These are phyloP conservation scores for Acanthis flammea DNA, from an alignment of 2,797 vertebrate species.

Conservation along the genomic window DNA sequence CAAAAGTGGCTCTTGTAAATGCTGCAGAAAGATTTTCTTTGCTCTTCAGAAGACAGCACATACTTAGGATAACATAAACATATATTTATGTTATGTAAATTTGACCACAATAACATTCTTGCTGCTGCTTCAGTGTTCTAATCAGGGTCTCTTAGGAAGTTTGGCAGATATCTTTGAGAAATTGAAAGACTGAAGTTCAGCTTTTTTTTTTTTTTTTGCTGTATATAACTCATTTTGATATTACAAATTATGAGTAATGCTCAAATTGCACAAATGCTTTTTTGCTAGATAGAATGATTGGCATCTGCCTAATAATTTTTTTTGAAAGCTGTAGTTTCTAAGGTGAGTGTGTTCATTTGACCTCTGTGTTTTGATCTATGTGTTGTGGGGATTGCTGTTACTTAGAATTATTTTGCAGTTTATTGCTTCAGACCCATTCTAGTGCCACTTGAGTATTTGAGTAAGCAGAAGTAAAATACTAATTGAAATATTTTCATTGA, in stretches of 20 bases:
- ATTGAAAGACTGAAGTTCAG: neutral
- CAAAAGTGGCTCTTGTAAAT: neutral
- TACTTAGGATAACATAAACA: neutral
- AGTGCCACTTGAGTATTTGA: neutral
- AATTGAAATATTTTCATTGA: neutral
- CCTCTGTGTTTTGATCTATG: neutral
- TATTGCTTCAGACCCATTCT: neutral
- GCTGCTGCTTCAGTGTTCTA: neutral
- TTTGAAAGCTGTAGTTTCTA: neutral
- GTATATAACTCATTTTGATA: neutral
- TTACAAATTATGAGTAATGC: neutral
- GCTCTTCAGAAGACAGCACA: neutral
- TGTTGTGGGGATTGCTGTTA: neutral
- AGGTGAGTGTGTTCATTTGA: neutral
- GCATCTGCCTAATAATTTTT: neutral
- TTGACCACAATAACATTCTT: neutral
- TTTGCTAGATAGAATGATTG: neutral
- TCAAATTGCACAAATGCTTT: neutral
- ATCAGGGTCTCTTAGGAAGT: neutral
- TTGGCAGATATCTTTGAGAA: neutral
- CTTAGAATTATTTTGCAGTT: neutral
- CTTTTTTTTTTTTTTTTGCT: neutral
- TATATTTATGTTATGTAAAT: neutral
- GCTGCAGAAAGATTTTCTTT: neutral
- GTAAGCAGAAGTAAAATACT: neutral